Base-by-base conservation (phyloP, 64 coral and sea anemone species). In the Actinia tenebrosa region DNA sequence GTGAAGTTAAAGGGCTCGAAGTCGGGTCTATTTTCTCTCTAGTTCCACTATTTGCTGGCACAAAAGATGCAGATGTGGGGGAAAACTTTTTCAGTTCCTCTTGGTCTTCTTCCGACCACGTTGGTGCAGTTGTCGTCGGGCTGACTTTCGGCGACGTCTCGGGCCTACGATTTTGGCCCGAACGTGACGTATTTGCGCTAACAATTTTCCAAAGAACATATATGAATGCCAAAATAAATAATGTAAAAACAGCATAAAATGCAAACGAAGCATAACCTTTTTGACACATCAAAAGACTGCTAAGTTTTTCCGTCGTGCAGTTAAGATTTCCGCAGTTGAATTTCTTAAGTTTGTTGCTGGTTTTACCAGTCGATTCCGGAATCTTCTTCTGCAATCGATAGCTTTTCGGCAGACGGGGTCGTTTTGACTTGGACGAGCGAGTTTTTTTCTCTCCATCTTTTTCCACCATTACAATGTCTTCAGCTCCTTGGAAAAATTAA, bases 121-220 rank as follows among this genome's bases (percentile, higher is more conserved):
- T 94, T 64, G 88, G 84, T 15, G 77, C 86, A 64, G 89, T 92
- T 44, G 78, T 55, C 69, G 92, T 94, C 10, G 95, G 95, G 87
- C 23, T 84, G 37, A 98, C 87, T 83, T 94, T 94, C 16, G 90
- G 37, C 64, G 84, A 53, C 53, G 90, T 66, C 23, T 88, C 95
- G 60, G 95, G 95, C 23, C 95, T 88, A 85, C 95, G 71, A 43
- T 11, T 25, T 37, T 85, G 92, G 42, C 75, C 78, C 0, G 95
- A 84, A 44, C 95, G 92, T 53, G 95, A 94, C 2, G 92, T 89
- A 78, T 98, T 92, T 18, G 95, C 71, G 75, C 95, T 94, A 59
- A 98, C 95, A 42, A 98, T 98, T 91, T 98, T 98, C 95, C 95
- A 98, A 71, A 98, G 86, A 18, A 89, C 88, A 45, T 98, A 98